Evolutionary conservation across 1,140 invertebrate genomes (phyloP).

Genomic region (Procambarus virginalis): DNA sequence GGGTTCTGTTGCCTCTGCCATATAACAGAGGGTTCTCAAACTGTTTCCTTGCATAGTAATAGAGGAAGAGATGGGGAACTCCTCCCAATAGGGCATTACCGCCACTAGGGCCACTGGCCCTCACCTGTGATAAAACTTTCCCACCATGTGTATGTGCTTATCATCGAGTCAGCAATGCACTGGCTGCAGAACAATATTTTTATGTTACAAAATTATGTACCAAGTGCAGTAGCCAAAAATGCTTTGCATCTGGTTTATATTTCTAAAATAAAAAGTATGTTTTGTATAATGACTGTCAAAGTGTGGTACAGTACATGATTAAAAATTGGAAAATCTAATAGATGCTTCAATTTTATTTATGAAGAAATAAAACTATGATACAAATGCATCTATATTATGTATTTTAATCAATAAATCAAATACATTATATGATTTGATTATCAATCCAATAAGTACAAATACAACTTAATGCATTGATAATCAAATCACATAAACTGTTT

Average conservation of each 20-base stretch:
- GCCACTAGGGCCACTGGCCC: not conserved
- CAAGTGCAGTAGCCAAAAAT: not conserved
- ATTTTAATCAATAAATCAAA: no score
- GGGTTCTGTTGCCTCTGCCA: not conserved
- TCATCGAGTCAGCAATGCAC: not conserved
- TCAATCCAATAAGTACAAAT: no score
- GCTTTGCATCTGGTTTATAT: no score
- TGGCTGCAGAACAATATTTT: not conserved
- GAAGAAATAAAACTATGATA: no score
- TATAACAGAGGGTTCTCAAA: not conserved
- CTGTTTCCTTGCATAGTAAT: no score
- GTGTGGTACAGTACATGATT: not conserved
- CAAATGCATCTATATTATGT: no score
- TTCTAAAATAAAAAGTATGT: not conserved
- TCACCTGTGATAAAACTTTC: conserved; percentile 7
- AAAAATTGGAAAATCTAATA: no score
- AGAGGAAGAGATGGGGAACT: not conserved
- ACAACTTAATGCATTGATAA: no score
- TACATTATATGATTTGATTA: no score
- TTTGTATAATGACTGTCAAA: not conserved
- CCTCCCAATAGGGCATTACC: conserved; percentile 7
- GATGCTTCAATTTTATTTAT: no score
- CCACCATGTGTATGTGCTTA: not conserved
- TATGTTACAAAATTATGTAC: not conserved
- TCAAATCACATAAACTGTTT: no score